Percentiles rank a stretch among this genome's conserved stretches.
Conservation (phyloP, 2,797 vertebrate genomes). For the Parauchenoglanis punctatus region DNA sequence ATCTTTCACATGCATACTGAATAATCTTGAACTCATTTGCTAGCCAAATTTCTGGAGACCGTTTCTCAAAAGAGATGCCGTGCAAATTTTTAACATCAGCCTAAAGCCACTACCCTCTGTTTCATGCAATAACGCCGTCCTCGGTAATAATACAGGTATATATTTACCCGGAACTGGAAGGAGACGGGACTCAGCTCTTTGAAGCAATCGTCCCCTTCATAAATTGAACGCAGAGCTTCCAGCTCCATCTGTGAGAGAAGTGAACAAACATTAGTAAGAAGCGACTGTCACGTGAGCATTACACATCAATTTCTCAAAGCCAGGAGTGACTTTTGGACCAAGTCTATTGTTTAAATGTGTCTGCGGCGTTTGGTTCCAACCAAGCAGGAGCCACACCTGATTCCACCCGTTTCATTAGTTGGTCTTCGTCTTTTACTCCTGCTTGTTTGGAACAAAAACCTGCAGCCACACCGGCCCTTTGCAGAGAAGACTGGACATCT, state of each 20-base stretch:
- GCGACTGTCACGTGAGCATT: too few species aligned
- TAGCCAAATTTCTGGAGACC: neutral
- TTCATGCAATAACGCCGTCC: neutral
- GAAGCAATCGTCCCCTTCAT: slow-evolving; percentile 93
- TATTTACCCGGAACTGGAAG: slow-evolving; percentile 92
- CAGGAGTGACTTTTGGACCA: too few species aligned
- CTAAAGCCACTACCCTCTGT: neutral
- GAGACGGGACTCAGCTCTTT: slow-evolving; percentile 88
- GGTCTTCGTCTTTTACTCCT: neutral
- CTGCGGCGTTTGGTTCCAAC: neutral
- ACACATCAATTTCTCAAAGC: neutral
- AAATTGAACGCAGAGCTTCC: slow-evolving; percentile 94
- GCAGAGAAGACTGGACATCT: neutral
- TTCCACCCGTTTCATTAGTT: neutral
- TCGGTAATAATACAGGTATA: neutral
- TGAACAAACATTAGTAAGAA: neutral
- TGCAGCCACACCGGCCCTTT: neutral
- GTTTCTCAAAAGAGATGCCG: neutral
- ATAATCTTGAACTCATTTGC: too few species aligned
- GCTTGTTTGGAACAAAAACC: neutral
- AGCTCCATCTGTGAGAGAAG: slow-evolving; percentile 87
- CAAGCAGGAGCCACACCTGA: neutral
- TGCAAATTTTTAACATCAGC: neutral
- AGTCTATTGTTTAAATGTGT: neutral
- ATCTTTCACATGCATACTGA: neutral